phyloP scores from a whole-genome alignment of 2,888 invertebrate species.

The Phasia obesa region DNA sequence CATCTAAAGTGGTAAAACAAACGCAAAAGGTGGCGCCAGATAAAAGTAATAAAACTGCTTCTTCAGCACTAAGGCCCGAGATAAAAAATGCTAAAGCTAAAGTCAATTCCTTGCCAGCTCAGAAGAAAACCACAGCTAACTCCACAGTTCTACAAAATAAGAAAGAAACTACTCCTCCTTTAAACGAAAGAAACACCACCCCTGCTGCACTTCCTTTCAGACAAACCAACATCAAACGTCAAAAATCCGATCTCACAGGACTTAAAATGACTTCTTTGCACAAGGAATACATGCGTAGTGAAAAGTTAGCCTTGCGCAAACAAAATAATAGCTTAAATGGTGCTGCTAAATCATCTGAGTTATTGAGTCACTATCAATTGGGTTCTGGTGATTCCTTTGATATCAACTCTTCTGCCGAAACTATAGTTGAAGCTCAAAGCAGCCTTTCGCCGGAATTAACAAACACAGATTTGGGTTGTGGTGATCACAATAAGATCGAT shows the following conservation, averaged over 20 bases:
- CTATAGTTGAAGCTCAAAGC: conserved; percentile 73
- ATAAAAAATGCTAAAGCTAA: conserved; percentile 81
- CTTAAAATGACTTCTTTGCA: conserved; percentile 83
- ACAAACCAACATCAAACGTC: conserved; percentile 82
- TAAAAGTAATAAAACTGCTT: conserved; percentile 63
- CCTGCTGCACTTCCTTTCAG: conserved; percentile 68
- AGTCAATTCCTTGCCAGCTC: conserved; percentile 79
- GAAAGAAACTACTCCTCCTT: conserved; percentile 49
- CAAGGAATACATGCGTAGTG: conserved; percentile 82
- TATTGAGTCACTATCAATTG: conserved; percentile 60
- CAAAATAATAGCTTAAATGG: conserved; percentile 63
- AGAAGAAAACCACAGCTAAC: conserved; percentile 68
- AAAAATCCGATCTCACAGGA: conserved; percentile 86
- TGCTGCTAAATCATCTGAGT: conserved; percentile 66
- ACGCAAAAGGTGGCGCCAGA: conserved; percentile 60
- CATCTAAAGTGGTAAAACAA: conserved; percentile 41
- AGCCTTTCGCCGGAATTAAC: conserved; percentile 51
- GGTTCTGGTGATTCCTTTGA: conserved; percentile 66
- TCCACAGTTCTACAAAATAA: conserved; percentile 19
- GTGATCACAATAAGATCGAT: conserved; percentile 80
- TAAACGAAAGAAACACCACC: conserved; percentile 26
- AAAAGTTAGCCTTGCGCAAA: conserved; percentile 78
- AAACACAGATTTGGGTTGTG: conserved; percentile 23
- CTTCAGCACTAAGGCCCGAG: conserved; percentile 75
- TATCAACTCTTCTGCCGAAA: conserved; percentile 71